Base-by-base conservation (phyloP, 1,140 invertebrate species). In the Pseudomyrmex dendroicus region DNA sequence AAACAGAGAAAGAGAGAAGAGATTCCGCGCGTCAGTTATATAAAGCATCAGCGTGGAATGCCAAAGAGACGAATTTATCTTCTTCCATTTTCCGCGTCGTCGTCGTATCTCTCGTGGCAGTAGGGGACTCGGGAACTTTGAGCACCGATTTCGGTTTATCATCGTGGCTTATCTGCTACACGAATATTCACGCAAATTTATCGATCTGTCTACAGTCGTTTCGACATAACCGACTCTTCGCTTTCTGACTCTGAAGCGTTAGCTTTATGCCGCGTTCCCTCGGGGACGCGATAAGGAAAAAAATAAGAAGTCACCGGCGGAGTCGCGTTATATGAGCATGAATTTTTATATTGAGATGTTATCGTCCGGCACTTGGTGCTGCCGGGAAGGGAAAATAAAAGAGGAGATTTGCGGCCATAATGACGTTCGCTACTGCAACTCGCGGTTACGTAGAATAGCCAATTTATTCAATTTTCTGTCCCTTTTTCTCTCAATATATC, bases 321-420 rank as follows among this genome's bases (percentile, higher is more conserved):
- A 89, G 87, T 86, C 84, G 76, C 89, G 88, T 90, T 91, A 90
- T 35, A 35, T 86, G 89, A 92, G 90, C 89, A 89, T 92, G 91
- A 93, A 93, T 93, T 94, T 94, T 93, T 94, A 93, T 93, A 93
- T 91, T 86, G 86, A 90, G 93, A 94, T 94, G 82, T 86, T 93
- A 94, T 94, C 93, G 67, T 67, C 22, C 54, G 50, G 68, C 44
- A 64, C 62, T 22, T 52, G 10, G 46, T 59, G 73, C 82, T 89
- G 77, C 84, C 77, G 56, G 66, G 63, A 78, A 83, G 66, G 61
- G 72, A 84, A 83, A 86, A 86, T 83, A 89, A 89, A 67, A 15
- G 63, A 74, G 72, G 57, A 84, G 80, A 86, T 89, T 84, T 63
- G 76, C 62, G 72, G 10, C 25, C 46, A 56, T 86, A 88, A 86